These are phyloP conservation scores for Hartigia nigra DNA, from an alignment of 2,888 invertebrate genomes.

Conservation along the genomic window DNA sequence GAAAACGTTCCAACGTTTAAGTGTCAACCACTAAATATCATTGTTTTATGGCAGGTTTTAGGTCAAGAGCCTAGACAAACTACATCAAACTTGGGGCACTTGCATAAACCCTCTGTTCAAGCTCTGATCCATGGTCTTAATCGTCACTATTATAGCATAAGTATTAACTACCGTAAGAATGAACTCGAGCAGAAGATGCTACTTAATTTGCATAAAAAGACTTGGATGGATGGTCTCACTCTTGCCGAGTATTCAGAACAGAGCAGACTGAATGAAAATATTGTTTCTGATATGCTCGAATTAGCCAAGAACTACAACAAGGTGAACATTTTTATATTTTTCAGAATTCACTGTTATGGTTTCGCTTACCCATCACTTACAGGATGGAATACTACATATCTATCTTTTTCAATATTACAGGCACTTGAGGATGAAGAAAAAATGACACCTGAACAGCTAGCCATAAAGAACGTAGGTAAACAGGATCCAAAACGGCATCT, in stretches of 20 bases:
- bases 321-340: conserved; percentile 57
- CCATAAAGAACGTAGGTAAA: conserved; percentile 99
- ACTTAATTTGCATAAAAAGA: conserved; percentile 97
- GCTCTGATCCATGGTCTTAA: conserved; percentile 98
- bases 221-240: conserved; percentile 97
- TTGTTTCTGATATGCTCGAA: conserved; percentile 96
- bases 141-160: conserved; percentile 99
- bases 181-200: conserved; percentile 99
- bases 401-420: conserved; percentile 56
- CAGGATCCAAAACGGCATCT: conserved; percentile 99
- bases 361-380: neutral
- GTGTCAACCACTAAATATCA: neutral
- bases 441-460: conserved; percentile 99
- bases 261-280: conserved; percentile 91
- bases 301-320: conserved; percentile 98
- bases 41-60: conserved; percentile 65
- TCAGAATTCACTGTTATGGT: neutral
- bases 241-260: conserved; percentile 93
- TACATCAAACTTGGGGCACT: conserved; percentile 97
- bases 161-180: conserved; percentile 99
- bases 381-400: neutral
- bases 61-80: conserved; percentile 99
- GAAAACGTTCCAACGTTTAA: neutral
- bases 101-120: conserved; percentile 99
- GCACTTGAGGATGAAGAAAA: conserved; percentile 99